A percentile compares a stretch with the other conserved stretches of the same genome.
Evolutionary conservation across 1,140 invertebrate species (phyloP).

Genomic region (Zaprionus ghesquierei): DNA sequence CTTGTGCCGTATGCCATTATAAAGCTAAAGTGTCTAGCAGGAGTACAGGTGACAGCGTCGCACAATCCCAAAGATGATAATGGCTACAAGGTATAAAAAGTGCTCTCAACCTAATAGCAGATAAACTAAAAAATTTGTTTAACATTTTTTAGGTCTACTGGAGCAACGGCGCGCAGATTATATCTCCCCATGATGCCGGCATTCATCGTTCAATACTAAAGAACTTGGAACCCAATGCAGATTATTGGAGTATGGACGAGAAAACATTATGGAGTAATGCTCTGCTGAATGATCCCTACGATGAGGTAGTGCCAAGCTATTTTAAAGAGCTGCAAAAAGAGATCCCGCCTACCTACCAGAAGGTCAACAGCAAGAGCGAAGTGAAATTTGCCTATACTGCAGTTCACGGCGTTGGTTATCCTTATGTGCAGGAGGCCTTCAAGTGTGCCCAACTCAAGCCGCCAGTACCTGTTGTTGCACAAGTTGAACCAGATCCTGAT

Average conservation of each 20-base stretch:
- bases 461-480: slow-evolving; percentile 91
- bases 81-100: slow-evolving; percentile 92
- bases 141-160: slow-evolving; percentile 88
- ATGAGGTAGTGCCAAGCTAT: slow-evolving; percentile 43
- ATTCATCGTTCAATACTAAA: slow-evolving; percentile 92
- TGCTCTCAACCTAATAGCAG: background rate
- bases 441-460: slow-evolving; percentile 89
- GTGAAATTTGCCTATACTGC: slow-evolving; percentile 89
- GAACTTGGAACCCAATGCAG: slow-evolving; percentile 86
- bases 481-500: slow-evolving; percentile 96
- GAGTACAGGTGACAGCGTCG: slow-evolving; percentile 98
- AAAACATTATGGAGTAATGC: slow-evolving; percentile 18
- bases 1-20: slow-evolving; percentile 93
- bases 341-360: slow-evolving; percentile 31
- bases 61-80: slow-evolving; percentile 99
- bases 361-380: slow-evolving; percentile 56
- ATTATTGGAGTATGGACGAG: slow-evolving; percentile 48
- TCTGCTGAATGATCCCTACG: slow-evolving; percentile 46
- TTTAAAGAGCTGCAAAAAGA: slow-evolving; percentile 20
- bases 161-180: slow-evolving; percentile 97
- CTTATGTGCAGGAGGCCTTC: slow-evolving; percentile 91
- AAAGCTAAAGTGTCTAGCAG: slow-evolving; percentile 88
- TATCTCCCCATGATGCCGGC: slow-evolving; percentile 94
- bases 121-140: background rate
- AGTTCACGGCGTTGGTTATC: slow-evolving; percentile 98